Evolutionary conservation across 1,140 invertebrate species (phyloP), one percentile per base, ranked within the genome.

Genomic region (Cherax quadricarinatus): DNA sequence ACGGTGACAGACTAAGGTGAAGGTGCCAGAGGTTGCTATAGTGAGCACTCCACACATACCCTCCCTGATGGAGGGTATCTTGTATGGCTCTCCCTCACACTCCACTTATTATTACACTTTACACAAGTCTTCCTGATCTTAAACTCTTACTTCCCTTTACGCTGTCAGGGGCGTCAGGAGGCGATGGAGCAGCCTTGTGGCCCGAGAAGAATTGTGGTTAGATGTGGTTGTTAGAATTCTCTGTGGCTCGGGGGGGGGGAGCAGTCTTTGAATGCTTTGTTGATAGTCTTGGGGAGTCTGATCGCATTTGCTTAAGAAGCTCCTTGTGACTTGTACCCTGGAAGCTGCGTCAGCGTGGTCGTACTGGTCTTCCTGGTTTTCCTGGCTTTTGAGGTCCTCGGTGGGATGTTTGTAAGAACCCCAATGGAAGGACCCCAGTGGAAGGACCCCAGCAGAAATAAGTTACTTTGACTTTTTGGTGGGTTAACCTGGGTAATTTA

Each of bases 1-100:
- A 87, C 86, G 79, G 51, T 41, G 51, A 41, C 86, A 87, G 86
- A 87, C 86, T 79, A 87, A 87, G 86, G 86, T 87, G 86, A 87
- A 87, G 86, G 86, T 87, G 73, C 86, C 86, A 41, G 51, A 87
- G 48, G 86, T 87, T 87, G 86, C 86, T 73, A 87, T 87, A 87
- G 48, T 41, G 30, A 41, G 70, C 48, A 30, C 73, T 53, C 79
- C 86, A 48, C 70, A 70, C 75, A 87, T 87, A 87, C 53, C 86
- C 86, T 87, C 75, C 57, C 57, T 60, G 1, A 41, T 41, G 30
- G 30, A 41, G 30, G 30, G 30, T 60, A 9, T 60, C 57, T 60
- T 87, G 86, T 79, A 87, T 87, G 86, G 86, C 57, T 21, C 86
- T 87, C 18, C 79, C 73, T 49, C 53, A 24, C 51, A 49, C 53